Evolutionary conservation across 2,113 vertebrate species (phyloP).

Genomic region (Poecile atricapillus): DNA sequence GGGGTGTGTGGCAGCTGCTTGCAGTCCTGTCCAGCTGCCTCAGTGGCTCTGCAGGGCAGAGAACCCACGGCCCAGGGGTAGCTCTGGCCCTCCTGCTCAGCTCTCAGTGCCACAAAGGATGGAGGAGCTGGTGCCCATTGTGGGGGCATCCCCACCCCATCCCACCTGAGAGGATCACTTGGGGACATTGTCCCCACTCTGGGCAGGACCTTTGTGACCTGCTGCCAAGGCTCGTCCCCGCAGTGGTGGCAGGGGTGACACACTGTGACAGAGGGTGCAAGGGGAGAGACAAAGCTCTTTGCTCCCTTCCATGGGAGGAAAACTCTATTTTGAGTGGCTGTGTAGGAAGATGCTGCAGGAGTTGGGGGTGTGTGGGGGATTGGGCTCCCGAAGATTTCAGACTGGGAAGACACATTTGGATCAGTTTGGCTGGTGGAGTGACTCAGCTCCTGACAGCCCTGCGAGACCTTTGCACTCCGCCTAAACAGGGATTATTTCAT

Average conservation of each 20-base stretch:
- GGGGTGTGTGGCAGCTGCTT: background rate
- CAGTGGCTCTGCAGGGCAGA: background rate
- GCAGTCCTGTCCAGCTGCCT: background rate
- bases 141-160: background rate
- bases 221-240: accelerated
- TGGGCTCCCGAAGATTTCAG: background rate
- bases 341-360: background rate
- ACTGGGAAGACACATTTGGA: background rate
- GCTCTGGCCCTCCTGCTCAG: background rate
- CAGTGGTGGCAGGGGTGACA: background rate
- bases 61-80: accelerated
- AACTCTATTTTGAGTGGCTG: background rate
- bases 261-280: accelerated
- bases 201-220: background rate
- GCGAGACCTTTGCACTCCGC: conserved; percentile 8
- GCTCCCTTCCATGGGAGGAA: background rate
- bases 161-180: background rate
- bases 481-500: conserved; percentile 57
- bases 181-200: accelerated
- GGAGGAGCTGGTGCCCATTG: accelerated
- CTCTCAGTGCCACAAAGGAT: background rate
- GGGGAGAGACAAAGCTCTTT: background rate
- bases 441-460: conserved; percentile 9
- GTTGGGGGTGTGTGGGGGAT: background rate
- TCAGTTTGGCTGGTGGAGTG: background rate